Percentiles rank a stretch among this genome's conserved stretches.
Evolutionary conservation across 1,140 invertebrate genomes (phyloP).

Genomic region (Hormaphis cornu): DNA sequence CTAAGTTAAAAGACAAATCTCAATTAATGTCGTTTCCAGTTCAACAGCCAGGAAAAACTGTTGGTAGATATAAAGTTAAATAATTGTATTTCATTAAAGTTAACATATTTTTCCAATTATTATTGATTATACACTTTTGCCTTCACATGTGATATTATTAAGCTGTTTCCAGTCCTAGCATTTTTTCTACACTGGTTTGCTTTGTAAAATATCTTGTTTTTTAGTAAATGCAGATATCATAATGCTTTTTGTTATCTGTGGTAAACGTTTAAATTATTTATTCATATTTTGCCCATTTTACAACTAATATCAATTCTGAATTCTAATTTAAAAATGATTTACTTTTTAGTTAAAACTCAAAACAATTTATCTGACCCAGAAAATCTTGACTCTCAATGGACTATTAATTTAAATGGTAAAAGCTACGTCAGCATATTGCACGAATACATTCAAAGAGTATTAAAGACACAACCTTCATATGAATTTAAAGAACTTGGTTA

Average conservation of each 20-base stretch:
- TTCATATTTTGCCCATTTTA: too few species aligned
- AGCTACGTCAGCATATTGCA: slow-evolving; percentile 93
- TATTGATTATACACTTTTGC: too few species aligned
- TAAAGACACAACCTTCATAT: slow-evolving; percentile 87
- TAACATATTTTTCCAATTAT: too few species aligned
- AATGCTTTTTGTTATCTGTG: too few species aligned
- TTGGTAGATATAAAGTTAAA: slow-evolving; percentile 55
- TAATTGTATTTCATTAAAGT: slow-evolving; percentile 64
- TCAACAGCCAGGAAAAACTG: background rate
- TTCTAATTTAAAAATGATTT: slow-evolving; percentile 81
- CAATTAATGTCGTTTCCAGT: slow-evolving; percentile 5
- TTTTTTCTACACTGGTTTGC: too few species aligned
- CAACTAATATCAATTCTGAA: too few species aligned
- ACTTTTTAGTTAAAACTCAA: slow-evolving; percentile 50
- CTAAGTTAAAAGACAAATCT: slow-evolving; percentile 24
- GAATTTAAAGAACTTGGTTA: slow-evolving; percentile 79
- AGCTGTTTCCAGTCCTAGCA: too few species aligned
- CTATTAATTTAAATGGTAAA: slow-evolving; percentile 87
- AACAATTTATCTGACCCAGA: slow-evolving; percentile 45
- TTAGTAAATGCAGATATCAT: too few species aligned
- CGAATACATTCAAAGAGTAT: slow-evolving; percentile 88
- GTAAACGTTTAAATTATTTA: too few species aligned
- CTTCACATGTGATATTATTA: too few species aligned
- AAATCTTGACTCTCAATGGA: slow-evolving; percentile 80
- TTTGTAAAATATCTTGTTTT: too few species aligned